Percentiles rank a stretch among this genome's conserved stretches.
Evolutionary conservation across 2,113 vertebrate genomes (phyloP).

Genomic region (Puma concolor): DNA sequence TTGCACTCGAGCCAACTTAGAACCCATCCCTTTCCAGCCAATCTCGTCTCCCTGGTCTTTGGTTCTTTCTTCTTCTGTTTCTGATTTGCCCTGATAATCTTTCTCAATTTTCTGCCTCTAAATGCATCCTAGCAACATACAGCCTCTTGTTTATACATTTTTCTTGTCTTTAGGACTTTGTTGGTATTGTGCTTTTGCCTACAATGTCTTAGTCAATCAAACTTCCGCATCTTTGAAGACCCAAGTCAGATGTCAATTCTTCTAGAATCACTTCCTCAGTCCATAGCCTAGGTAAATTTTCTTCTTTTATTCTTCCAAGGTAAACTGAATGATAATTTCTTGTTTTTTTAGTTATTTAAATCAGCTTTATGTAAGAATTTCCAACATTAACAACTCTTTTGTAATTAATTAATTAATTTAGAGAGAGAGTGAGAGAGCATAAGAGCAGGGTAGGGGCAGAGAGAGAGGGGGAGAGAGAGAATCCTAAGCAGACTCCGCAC

Average conservation of each 20-base stretch:
- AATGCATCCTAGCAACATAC: background rate
- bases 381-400: conserved; percentile 98
- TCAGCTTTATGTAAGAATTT: conserved; percentile 99
- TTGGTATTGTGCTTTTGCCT: background rate
- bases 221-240: background rate
- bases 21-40: background rate
- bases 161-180: background rate
- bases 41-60: background rate
- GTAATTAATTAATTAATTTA: too few relatives aligned
- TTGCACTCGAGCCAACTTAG: background rate
- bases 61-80: background rate
- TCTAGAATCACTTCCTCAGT: background rate
- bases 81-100: background rate
- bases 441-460: too few relatives aligned
- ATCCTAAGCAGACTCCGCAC: too few relatives aligned
- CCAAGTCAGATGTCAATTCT: background rate
- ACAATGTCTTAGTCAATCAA: background rate
- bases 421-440: too few relatives aligned
- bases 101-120: background rate
- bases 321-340: background rate
- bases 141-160: background rate
- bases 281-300: background rate
- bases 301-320: background rate
- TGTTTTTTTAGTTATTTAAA: conserved; percentile 90
- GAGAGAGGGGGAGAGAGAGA: too few relatives aligned